Evolutionary conservation across 2,888 invertebrate species (phyloP).

Genomic region (Ramazzottius varieornatus): DNA sequence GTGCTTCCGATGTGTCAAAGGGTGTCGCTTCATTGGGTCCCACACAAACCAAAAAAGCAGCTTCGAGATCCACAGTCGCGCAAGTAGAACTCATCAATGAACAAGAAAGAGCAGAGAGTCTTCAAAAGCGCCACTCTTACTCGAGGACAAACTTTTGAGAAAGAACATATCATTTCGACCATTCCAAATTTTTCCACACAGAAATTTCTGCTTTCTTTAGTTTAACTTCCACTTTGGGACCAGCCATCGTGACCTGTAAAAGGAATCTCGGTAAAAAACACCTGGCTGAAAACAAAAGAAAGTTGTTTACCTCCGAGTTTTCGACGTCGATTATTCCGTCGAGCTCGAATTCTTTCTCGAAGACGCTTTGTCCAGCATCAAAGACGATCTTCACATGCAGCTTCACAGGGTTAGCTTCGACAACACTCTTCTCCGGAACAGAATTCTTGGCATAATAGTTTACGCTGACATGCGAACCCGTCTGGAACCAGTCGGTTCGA

Average conservation of each 20-base stretch:
- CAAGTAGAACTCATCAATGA: too few relatives aligned
- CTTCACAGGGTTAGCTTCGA: constrained; percentile 59
- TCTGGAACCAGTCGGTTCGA: constrained; percentile 86
- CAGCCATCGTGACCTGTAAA: constrained; percentile 39
- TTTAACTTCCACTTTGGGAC: constrained; percentile 72
- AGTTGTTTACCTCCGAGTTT: background rate
- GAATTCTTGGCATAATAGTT: constrained; percentile 74
- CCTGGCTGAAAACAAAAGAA: background rate
- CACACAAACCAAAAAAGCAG: too few relatives aligned
- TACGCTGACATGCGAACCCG: constrained; percentile 49
- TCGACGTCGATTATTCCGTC: background rate
- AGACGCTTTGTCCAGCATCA: constrained; percentile 35
- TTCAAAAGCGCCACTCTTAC: too few relatives aligned
- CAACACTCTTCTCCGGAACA: constrained; percentile 41
- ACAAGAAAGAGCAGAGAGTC: too few relatives aligned
- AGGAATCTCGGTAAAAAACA: background rate
- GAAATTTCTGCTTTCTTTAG: constrained; percentile 58
- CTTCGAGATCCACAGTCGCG: too few relatives aligned
- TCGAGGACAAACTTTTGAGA: too few relatives aligned
- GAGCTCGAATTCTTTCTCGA: constrained; percentile 12
- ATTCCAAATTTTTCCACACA: constrained; percentile 44
- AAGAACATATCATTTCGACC: too few relatives aligned
- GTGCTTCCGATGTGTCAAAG: too few relatives aligned
- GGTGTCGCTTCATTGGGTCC: too few relatives aligned
- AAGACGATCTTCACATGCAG: constrained; percentile 46